Evolutionary conservation across 2,888 invertebrate genomes (phyloP).

Genomic region (Drosophila subquinaria): DNA sequence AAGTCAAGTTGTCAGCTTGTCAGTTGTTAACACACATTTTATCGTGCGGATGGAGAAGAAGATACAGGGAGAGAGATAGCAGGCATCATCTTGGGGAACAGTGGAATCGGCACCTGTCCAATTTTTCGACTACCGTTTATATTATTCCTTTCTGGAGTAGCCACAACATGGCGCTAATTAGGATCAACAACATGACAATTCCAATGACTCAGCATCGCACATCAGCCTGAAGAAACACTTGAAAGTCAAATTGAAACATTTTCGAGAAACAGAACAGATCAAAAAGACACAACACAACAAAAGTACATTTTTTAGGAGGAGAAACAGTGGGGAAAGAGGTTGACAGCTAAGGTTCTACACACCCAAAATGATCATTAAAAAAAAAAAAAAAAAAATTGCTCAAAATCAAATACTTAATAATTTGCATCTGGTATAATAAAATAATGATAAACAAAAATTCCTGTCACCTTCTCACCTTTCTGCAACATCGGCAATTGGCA

Average conservation of each 20-base stretch:
- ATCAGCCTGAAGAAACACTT: conserved; percentile 14
- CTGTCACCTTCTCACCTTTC: conserved; percentile 52
- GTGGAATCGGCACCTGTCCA: conserved; percentile 47
- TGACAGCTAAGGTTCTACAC: conserved; percentile 2
- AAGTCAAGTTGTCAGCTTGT: conserved; percentile 61
- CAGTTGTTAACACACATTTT: conserved; percentile 67
- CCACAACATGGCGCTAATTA: conserved; percentile 52
- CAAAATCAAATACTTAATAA: background rate
- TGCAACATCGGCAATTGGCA: conserved; percentile 40
- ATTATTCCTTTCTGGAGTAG: conserved; percentile 18
- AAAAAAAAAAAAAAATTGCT: background rate
- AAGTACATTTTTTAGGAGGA: background rate
- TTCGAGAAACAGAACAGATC: conserved; percentile 10
- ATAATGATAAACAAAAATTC: conserved; percentile 14
- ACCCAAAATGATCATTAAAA: background rate
- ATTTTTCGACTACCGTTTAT: conserved; percentile 30
- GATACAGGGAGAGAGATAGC: background rate
- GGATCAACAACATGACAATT: conserved; percentile 55
- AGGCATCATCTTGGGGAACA: conserved; percentile 11
- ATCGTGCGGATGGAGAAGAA: background rate
- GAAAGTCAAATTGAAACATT: conserved; percentile 13
- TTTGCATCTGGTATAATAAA: background rate
- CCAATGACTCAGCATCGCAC: conserved; percentile 37
- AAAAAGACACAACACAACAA: background rate
- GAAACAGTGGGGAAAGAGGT: background rate